Evolutionary conservation across 2,113 vertebrate genomes (phyloP), one percentile per base, ranked within the genome.

Genomic region (Neopipo cinnamomea): DNA sequence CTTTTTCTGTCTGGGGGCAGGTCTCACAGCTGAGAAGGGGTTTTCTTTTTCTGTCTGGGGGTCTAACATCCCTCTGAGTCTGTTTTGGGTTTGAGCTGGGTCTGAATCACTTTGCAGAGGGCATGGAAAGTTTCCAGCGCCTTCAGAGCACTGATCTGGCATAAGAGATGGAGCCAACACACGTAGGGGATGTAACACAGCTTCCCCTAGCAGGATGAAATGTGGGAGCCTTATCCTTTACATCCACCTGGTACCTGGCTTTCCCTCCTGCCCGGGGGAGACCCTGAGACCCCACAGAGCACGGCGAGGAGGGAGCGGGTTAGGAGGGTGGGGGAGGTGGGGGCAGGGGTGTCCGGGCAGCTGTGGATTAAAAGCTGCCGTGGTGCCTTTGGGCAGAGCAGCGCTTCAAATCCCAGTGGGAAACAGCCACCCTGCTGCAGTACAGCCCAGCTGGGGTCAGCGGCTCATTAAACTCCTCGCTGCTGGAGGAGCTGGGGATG

Each of bases 171-270:
- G 31, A 82, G 14, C 30, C 31, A 18, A 42, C 76, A 65, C 16
- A 16, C 0, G 0, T 2, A 10, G 1, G 27, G 63, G 12, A 2
- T 2, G 8, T 2, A 25, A 50, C 10, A 2, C 33, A 7, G 52
- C 58, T n/a, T n/a, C 52, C 33, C 58, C 35, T 14, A 20, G 8
- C 30, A 2, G 49, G 53, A 28, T 22, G 53, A 46, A 74, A 74
- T 1, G 27, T 0, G 3, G 63, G 27, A 68, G 30, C 63, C 22
- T 88, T 50, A 72, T 66, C 30, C 86, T 19, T 16, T 37, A 6
- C 0, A 10, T 41, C 49, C 14, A 12, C 39, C 49, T 20, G 65
- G 41, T 31, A n/a, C 52, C 68, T 44, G 80, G 11, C 20, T 63
- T 76, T 76, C 24, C 61, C 39, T 37, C 24, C 71, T 27, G 62